phyloP scores from a whole-genome alignment of 2,888 invertebrate genomes.

The Drosophila nr. perissopoda region DNA sequence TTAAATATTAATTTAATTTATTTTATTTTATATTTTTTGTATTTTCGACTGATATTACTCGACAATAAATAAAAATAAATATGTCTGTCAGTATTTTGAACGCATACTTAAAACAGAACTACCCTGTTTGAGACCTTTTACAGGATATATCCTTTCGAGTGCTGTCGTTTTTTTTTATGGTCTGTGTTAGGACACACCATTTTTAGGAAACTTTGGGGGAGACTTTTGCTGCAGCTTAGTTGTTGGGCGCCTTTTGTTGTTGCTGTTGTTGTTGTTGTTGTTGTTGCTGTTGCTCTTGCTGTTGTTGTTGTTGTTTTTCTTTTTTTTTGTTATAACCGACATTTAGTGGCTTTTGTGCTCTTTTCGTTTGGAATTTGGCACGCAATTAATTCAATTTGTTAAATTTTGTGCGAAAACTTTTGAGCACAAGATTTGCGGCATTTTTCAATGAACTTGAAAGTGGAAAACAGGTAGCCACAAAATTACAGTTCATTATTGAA shows the following conservation, averaged over 20 bases:
- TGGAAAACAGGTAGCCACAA: slow-evolving; percentile 14
- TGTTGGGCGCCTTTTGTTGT: background rate
- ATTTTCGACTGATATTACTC: background rate
- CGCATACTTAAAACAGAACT: background rate
- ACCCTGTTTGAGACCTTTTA: background rate
- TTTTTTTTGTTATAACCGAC: slow-evolving; percentile 44
- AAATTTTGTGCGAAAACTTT: slow-evolving; percentile 48
- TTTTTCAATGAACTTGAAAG: slow-evolving; percentile 14
- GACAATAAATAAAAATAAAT: background rate
- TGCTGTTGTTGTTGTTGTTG: slow-evolving; percentile 2
- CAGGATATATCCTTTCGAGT: slow-evolving; percentile 21
- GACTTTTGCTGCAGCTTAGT: slow-evolving; percentile 3
- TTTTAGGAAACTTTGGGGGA: slow-evolving; percentile 33
- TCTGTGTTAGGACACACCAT: slow-evolving; percentile 10
- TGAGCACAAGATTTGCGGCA: slow-evolving; percentile 29
- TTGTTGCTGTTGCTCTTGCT: background rate
- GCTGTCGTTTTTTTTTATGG: background rate
- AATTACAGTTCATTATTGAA: background rate
- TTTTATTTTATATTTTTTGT: background rate
- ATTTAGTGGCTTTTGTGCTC: slow-evolving; percentile 59
- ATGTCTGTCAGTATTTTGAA: background rate
- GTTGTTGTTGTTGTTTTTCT: no score
- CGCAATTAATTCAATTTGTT: slow-evolving; percentile 69
- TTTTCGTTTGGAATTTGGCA: slow-evolving; percentile 53
- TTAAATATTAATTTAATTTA: no score